Conservation (phyloP, 1,140 invertebrate genomes). For the Scaptodrosophila lebanonensis region DNA sequence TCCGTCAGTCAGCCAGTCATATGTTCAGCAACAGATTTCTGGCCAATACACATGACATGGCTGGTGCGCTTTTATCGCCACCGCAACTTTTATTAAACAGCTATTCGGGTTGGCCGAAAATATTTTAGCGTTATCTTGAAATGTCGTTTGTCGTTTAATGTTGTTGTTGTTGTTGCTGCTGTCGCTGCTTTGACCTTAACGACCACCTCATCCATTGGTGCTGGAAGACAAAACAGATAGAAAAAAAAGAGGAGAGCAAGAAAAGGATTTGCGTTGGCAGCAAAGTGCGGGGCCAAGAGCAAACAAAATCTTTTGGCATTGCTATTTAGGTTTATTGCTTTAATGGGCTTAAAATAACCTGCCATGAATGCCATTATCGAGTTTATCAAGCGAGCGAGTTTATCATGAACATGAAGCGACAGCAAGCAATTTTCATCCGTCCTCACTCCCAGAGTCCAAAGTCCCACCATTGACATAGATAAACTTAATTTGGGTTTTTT, state of each 20-base stretch:
- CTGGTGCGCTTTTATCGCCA: slow-evolving; percentile 57
- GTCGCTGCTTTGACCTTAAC: slow-evolving; percentile 14
- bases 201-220: background rate
- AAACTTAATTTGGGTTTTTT: slow-evolving; percentile 68
- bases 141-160: slow-evolving; percentile 44
- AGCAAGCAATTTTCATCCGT: no score
- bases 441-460: no score
- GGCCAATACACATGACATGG: slow-evolving; percentile 7
- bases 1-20: slow-evolving; percentile 14
- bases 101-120: slow-evolving; percentile 27
- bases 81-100: slow-evolving; percentile 71
- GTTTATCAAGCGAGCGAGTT: slow-evolving; percentile 46
- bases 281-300: no score
- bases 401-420: no score
- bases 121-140: slow-evolving; percentile 58
- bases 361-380: slow-evolving; percentile 54
- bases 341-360: slow-evolving; percentile 65
- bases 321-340: slow-evolving; percentile 16
- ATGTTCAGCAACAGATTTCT: slow-evolving; percentile 66
- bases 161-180: slow-evolving; percentile 16
- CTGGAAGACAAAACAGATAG: background rate
- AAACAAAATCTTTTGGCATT: no score
- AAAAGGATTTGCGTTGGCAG: slow-evolving; percentile 50
- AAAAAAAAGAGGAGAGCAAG: slow-evolving; percentile 7
- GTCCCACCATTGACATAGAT: slow-evolving; percentile 63